A percentile compares a stretch with the other conserved stretches of the same genome.
phyloP scores from a whole-genome alignment of 2,888 invertebrate genomes.

The Yponomeuta plumbellus region DNA sequence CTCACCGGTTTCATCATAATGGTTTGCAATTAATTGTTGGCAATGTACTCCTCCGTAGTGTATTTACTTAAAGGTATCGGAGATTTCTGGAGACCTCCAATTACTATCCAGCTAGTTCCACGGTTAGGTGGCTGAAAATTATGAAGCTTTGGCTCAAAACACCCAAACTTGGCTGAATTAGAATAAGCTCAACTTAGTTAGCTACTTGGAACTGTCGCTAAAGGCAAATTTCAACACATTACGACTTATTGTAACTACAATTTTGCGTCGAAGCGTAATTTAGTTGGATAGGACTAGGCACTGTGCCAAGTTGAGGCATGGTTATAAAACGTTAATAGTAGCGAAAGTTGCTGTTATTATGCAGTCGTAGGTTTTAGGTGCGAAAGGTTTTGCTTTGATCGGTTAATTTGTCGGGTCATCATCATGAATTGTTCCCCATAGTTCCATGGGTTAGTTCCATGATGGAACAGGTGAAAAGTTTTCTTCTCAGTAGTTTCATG shows the following conservation, averaged over 20 bases:
- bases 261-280: not conserved
- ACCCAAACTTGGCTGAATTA: not conserved
- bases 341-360: too few species aligned
- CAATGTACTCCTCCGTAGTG: not conserved
- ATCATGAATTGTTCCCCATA: too few species aligned
- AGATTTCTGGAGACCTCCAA: not conserved
- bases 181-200: not conserved
- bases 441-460: too few species aligned
- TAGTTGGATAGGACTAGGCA: conserved; percentile 4
- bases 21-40: not conserved
- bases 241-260: conserved; percentile 7
- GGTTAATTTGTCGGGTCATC: too few species aligned
- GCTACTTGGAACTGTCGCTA: not conserved
- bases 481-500: too few species aligned
- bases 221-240: not conserved
- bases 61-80: not conserved
- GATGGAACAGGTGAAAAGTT: too few species aligned
- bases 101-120: not conserved
- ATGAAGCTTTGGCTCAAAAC: not conserved
- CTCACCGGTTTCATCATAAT: not conserved
- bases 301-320: not conserved
- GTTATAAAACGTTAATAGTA: not conserved
- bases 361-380: too few species aligned
- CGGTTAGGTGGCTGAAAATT: not conserved
- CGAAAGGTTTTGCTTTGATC: too few species aligned